Percentiles rank a stretch among this genome's conserved stretches.
Evolutionary conservation across 2,797 vertebrate genomes (phyloP).

Genomic region (Danio albolineatus): DNA sequence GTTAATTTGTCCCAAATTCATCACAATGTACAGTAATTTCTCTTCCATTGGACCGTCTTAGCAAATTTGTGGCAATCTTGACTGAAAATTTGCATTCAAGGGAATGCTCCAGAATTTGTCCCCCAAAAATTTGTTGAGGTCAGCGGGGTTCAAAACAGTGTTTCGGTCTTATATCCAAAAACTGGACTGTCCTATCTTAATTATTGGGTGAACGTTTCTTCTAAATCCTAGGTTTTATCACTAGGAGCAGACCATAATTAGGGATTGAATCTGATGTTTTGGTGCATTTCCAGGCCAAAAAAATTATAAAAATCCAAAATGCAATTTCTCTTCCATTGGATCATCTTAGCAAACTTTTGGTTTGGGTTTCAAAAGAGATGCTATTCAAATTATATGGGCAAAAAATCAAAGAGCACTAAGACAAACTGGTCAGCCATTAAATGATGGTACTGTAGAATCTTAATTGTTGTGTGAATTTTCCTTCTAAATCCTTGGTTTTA

Average conservation of each 20-base stretch:
- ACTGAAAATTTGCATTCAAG: not conserved
- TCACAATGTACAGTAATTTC: slow-evolving; percentile 66
- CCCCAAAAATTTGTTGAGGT: not conserved
- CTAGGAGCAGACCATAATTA: not conserved
- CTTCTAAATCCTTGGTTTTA: not conserved
- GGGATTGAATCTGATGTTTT: not conserved
- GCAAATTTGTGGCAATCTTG: slow-evolving; percentile 54
- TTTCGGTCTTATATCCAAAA: not conserved
- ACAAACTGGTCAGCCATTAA: too few relatives aligned
- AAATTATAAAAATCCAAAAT: slow-evolving; percentile 20
- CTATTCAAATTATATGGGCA: too few relatives aligned
- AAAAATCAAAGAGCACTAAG: too few relatives aligned
- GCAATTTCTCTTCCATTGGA: slow-evolving; percentile 42
- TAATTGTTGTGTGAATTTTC: not conserved
- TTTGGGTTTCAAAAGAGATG: too few relatives aligned
- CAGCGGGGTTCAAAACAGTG: not conserved
- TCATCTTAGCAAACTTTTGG: slow-evolving; percentile 60
- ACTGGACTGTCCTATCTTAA: too few relatives aligned
- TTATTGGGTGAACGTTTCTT: not conserved
- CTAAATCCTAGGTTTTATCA: not conserved
- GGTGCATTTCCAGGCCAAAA: slow-evolving; percentile 43
- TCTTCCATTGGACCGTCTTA: slow-evolving; percentile 55
- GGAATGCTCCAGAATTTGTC: not conserved
- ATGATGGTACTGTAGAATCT: too few relatives aligned
- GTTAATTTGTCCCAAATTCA: slow-evolving; percentile 70